Evolutionary conservation across 1,140 invertebrate genomes (phyloP).

Genomic region (Portunus trituberculatus): DNA sequence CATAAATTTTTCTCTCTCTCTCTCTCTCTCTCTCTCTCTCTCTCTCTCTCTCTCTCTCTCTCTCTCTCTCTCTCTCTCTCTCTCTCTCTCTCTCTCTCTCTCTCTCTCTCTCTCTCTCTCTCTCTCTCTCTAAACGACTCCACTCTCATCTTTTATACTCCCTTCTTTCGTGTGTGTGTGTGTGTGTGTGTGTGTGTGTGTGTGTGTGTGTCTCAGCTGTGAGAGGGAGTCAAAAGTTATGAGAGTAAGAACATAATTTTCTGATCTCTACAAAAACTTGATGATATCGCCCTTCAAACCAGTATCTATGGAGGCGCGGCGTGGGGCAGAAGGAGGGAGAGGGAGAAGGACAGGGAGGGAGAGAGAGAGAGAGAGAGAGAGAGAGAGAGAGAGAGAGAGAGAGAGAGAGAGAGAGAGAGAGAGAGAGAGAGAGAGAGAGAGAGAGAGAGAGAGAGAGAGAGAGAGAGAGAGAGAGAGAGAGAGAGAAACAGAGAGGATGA

Average conservation of each 20-base stretch:
- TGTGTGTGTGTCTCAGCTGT: too few relatives aligned
- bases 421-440: neutral
- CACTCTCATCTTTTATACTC: too few relatives aligned
- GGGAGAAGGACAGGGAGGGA: neutral
- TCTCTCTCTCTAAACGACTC: too few relatives aligned
- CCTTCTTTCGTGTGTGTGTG: too few relatives aligned
- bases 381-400: neutral
- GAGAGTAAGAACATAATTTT: neutral
- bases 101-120: too few relatives aligned
- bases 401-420: neutral
- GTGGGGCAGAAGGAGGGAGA: neutral
- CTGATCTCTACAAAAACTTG: neutral
- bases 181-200: too few relatives aligned
- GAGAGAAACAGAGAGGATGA: neutral
- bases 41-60: too few relatives aligned
- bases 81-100: too few relatives aligned
- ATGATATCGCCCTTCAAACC: neutral
- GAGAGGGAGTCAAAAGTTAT: slow-evolving; percentile 2
- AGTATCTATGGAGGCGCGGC: neutral
- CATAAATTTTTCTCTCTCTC: too few relatives aligned
- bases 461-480: neutral
- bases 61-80: too few relatives aligned
- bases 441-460: neutral
- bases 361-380: neutral
- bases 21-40: too few relatives aligned